Evolutionary conservation across 2,797 vertebrate species (phyloP).

Genomic region (Cyclura pinguis): DNA sequence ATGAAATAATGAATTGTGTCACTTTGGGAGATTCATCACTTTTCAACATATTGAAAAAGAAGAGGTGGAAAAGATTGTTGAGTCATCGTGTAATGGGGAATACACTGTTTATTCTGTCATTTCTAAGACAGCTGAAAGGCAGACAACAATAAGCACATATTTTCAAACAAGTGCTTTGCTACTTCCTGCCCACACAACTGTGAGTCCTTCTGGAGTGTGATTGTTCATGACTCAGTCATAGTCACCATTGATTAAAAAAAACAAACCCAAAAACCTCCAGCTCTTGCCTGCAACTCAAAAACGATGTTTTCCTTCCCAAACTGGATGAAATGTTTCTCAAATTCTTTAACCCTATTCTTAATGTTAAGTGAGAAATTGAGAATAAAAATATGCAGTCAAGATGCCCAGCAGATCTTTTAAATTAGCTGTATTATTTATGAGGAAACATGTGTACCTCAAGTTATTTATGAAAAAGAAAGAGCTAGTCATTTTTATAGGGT

Average conservation of each 20-base stretch:
- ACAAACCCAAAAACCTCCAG: slow-evolving; percentile 34
- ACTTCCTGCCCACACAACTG: slow-evolving; percentile 69
- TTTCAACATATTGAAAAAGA: slow-evolving; percentile 52
- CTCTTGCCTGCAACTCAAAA: slow-evolving; percentile 61
- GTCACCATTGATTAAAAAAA: slow-evolving; percentile 55
- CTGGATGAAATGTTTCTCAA: too few species aligned
- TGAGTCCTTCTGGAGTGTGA: slow-evolving; percentile 65
- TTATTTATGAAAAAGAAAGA: background rate
- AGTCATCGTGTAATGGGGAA: slow-evolving; percentile 59
- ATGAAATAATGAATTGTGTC: slow-evolving; percentile 68
- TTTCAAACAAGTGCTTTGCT: slow-evolving; percentile 66
- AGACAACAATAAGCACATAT: slow-evolving; percentile 65
- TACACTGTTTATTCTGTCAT: slow-evolving; percentile 67
- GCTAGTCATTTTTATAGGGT: background rate
- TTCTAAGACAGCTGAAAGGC: slow-evolving; percentile 57
- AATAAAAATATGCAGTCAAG: slow-evolving; percentile 48
- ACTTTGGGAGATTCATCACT: slow-evolving; percentile 64
- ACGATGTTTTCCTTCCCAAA: slow-evolving; percentile 63
- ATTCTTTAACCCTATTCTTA: background rate
- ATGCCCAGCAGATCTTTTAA: slow-evolving; percentile 60
- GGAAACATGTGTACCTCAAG: background rate
- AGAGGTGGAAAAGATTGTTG: slow-evolving; percentile 30
- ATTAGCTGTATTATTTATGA: slow-evolving; percentile 53
- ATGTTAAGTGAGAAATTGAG: slow-evolving; percentile 44
- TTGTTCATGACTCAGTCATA: slow-evolving; percentile 66